These are phyloP conservation scores for Mustela nigripes DNA, from an alignment of 2,113 vertebrate genomes.

Conservation along the genomic window DNA sequence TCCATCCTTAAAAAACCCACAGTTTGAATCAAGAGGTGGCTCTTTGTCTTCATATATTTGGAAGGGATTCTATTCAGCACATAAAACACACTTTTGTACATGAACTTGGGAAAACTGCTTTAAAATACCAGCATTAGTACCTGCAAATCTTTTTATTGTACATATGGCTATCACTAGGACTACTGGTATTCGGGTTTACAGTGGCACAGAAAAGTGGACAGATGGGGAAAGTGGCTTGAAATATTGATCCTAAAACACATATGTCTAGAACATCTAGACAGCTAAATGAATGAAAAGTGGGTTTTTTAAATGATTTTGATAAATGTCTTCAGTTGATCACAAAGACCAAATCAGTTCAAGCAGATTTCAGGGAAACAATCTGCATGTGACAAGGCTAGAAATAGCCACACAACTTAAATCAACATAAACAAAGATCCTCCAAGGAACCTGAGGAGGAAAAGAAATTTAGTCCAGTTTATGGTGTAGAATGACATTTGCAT, in stretches of 20 bases:
- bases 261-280: not conserved
- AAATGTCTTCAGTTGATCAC: not conserved
- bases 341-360: slow-evolving; percentile 22
- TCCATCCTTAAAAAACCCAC: slow-evolving; percentile 21
- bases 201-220: slow-evolving; percentile 11
- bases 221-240: not conserved
- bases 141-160: not conserved
- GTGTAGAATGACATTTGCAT: slow-evolving; percentile 64
- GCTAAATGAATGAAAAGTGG: not conserved
- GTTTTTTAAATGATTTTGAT: slow-evolving; percentile 46
- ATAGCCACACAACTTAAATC: not conserved
- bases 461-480: slow-evolving; percentile 38
- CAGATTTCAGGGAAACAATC: not conserved
- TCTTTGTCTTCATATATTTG: slow-evolving; percentile 55
- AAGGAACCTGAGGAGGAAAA: slow-evolving; percentile 40
- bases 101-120: not conserved
- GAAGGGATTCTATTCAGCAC: not conserved
- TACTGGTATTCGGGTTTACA: not conserved
- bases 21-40: slow-evolving; percentile 3
- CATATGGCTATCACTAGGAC: not conserved
- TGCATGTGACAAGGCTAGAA: not conserved
- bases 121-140: not conserved
- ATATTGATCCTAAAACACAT: not conserved
- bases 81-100: not conserved
- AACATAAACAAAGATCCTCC: slow-evolving; percentile 1